Base-by-base conservation (phyloP, 2,888 invertebrate genomes). In the Chrysomela aeneicollis region DNA sequence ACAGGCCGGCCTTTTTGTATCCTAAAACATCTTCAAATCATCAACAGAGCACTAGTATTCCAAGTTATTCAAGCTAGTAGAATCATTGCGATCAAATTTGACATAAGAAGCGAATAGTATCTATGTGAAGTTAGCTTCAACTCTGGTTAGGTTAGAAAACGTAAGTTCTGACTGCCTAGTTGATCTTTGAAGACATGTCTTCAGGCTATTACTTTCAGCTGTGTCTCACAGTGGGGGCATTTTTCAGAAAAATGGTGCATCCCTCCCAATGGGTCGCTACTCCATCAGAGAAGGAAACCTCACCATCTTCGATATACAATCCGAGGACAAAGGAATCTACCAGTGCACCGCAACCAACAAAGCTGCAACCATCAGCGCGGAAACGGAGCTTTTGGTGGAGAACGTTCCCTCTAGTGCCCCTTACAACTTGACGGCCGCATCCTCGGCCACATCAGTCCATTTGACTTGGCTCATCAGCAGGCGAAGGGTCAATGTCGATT, bases 401-500 rank as follows among this genome's bases (percentile, higher is more conserved):
- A 95, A 93, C 80, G 89, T 92, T 57, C 91, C 94, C 22, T 95
- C 95, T n/a, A 90, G 94, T 76, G 94, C 96, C 15, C 96, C 97
- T 0, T 91, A 93, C 83, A 92, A 94, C 84, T 86, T 97, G 49
- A 88, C 90, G 19, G 94, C 93, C 19, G 89, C 89, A 67, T 89
- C 92, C 59, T 88, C 89, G 0, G 85, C 86, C 67, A 87, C 87
- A 73, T 88, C 91, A 59, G 90, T 95, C 50, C 92, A 91, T 59
- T 83, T 97, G 22, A 87, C 88, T 46, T 97, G 96, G 97, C 86
- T 90, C 70, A 93, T 95, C 46, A 94, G 93, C 54, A 90, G 91
- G 78, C 88, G 90, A 71, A 88, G 92, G 15, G 88, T 90, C 15
- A 90, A 91, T 73, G 89, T 92, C 72, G 92, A 93, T 78, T 94